Evolutionary conservation across 2,797 vertebrate genomes (phyloP).

Genomic region (Clamator glandarius): DNA sequence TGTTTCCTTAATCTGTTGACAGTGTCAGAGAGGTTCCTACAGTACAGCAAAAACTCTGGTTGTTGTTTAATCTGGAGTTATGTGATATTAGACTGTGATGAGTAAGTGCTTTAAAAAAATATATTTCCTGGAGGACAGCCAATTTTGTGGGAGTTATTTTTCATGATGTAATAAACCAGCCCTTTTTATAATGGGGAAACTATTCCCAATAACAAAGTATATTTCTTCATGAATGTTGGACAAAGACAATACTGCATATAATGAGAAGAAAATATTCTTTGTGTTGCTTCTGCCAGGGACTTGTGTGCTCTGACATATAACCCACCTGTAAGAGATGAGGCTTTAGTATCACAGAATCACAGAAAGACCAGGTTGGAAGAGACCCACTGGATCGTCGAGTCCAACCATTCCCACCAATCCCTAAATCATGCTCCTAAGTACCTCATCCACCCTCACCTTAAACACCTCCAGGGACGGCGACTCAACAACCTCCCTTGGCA

Average conservation of each 20-base stretch:
- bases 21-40: slow-evolving; percentile 2
- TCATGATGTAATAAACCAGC: slow-evolving; percentile 22
- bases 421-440: too few relatives aligned
- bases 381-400: too few relatives aligned
- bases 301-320: neutral
- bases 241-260: neutral
- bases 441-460: too few relatives aligned
- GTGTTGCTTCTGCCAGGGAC: neutral
- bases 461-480: too few relatives aligned
- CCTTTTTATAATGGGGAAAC: slow-evolving; percentile 12
- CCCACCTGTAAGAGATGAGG: neutral
- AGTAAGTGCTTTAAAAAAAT: slow-evolving; percentile 16
- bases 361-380: too few relatives aligned
- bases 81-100: slow-evolving; percentile 25
- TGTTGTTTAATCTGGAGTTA: slow-evolving; percentile 62
- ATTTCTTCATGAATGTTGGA: neutral
- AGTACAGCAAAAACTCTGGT: slow-evolving; percentile 13
- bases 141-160: slow-evolving; percentile 29
- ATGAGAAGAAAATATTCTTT: neutral
- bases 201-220: slow-evolving; percentile 11
- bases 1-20: neutral
- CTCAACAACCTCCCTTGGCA: too few relatives aligned
- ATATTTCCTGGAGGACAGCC: neutral
- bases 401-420: too few relatives aligned
- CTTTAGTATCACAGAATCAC: too few relatives aligned